Base-by-base conservation (phyloP, 2,113 vertebrate genomes). In the Phrynosoma platyrhinos region DNA sequence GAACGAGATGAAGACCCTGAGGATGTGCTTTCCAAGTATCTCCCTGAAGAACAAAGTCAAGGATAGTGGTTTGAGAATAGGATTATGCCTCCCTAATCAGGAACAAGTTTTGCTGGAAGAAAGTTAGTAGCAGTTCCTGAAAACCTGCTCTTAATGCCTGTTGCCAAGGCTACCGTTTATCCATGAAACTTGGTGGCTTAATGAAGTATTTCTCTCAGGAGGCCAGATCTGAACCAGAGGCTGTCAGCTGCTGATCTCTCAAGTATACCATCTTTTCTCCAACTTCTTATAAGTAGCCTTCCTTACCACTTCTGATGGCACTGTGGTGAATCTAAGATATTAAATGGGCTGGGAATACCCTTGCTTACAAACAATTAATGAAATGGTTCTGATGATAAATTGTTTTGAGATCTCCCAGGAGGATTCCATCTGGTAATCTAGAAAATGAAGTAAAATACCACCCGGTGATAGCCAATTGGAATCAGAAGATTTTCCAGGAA, bases 1-100 rank as follows among this genome's bases (percentile, higher is more conserved):
- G 98, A 99, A 68, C 98, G 96, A 0, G 98, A 98, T 0, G 98
- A 99, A 0, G 98, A 98, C 62, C 97, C 98, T 0, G 98, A 98
- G 0, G 98, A 98, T 0, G 97, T 98, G 77, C 98, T 98, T 36
- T 98, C 98, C 95, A 98, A 93, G 91, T 96, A 98, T 20, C 97
- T 97, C 92, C 97, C 97, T 95, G 95, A 94, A 95, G 10, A 86
- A 30, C 79, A 89, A 90, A 89, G 23, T 0, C 84, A 91, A 21
- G 84, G 55, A 93, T 82, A 95, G 86, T 2, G 14, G 3, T 18
- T 3, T 32, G 8, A 87, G 7, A 47, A 12, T 42, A 52, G 53
- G 4, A 47, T 77, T 27, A 47, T 10, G 10, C 1, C 21, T 84
- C 27, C 82, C 47, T 23, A 20, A 14, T 9, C 13, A 18, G 18